Percentiles rank a stretch among this genome's conserved stretches.
These are phyloP conservation scores for Amyelois transitella DNA, from an alignment of 1,140 invertebrate genomes.

Conservation along the genomic window DNA sequence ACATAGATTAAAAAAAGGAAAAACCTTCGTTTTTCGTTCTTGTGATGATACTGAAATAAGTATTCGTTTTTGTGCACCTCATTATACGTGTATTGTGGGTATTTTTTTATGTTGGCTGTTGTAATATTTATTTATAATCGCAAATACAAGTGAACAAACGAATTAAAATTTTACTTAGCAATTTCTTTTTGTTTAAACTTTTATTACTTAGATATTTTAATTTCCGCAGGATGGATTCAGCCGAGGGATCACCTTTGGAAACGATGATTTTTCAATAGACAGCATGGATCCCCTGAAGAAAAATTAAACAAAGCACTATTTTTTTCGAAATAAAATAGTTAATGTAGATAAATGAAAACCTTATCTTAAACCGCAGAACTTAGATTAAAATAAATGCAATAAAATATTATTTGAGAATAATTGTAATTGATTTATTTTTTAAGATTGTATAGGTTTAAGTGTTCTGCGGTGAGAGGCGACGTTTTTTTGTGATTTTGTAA, in stretches of 20 bases:
- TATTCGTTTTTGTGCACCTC: no score
- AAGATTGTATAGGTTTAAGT: constrained; percentile 20
- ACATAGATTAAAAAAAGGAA: no score
- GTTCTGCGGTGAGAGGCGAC: constrained; percentile 47
- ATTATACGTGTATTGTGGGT: no score
- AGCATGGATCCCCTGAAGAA: constrained; percentile 84
- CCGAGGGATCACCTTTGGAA: constrained; percentile 85
- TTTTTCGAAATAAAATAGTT: constrained; percentile 36
- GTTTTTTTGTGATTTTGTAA: constrained; percentile 14
- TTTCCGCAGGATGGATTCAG: constrained; percentile 86
- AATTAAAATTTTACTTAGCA: no score
- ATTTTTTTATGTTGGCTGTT: no score
- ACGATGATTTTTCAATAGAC: constrained; percentile 88
- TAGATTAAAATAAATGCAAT: constrained; percentile 44
- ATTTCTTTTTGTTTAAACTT: no score
- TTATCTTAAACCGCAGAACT: constrained; percentile 49
- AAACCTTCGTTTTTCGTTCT: no score
- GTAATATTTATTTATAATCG: no score
- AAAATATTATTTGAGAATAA: constrained; percentile 13
- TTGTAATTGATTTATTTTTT: constrained; percentile 24
- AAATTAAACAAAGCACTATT: constrained; percentile 49
- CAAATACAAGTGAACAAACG: no score
- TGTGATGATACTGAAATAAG: no score
- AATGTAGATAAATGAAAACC: constrained; percentile 40
- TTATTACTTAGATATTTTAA: constrained; percentile 20